These are phyloP conservation scores for Liasis olivaceus DNA, from an alignment of 2,797 vertebrate genomes.

Conservation along the genomic window DNA sequence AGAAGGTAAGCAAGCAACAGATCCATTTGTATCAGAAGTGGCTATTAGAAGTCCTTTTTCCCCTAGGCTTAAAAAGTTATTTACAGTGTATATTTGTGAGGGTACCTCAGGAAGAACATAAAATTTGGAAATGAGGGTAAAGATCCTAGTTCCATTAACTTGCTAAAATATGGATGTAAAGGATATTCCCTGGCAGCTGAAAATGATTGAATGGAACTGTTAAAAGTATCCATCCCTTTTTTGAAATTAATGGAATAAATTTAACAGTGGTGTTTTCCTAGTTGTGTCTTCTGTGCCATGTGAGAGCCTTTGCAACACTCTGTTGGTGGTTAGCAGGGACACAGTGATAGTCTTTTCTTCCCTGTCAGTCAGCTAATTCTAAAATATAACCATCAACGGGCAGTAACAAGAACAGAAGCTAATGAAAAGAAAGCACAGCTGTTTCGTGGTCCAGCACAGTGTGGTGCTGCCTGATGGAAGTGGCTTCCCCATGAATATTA, in stretches of 20 bases:
- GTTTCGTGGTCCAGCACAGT: conserved; percentile 7
- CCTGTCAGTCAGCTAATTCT: neutral
- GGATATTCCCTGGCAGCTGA: neutral
- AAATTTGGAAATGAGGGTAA: neutral
- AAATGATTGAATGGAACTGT: neutral
- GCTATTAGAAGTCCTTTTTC: neutral
- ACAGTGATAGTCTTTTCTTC: neutral
- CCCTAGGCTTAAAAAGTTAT: neutral
- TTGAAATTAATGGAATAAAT: neutral
- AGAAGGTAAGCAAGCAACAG: neutral
- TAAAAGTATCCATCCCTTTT: neutral
- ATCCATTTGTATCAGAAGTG: neutral
- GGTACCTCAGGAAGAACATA: neutral
- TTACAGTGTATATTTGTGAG: neutral
- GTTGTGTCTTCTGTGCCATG: neutral
- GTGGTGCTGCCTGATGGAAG: neutral
- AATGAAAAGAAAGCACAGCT: conserved; percentile 11
- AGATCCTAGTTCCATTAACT: neutral
- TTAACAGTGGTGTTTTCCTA: neutral
- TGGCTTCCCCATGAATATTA: conserved; percentile 8
- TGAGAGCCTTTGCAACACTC: neutral
- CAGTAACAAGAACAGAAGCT: neutral
- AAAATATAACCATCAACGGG: neutral
- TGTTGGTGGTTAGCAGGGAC: neutral
- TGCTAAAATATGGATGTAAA: neutral